A percentile compares a stretch with the other conserved stretches of the same genome.
Evolutionary conservation across 2,888 invertebrate species (phyloP).

Genomic region (Eristalis arbustorum): DNA sequence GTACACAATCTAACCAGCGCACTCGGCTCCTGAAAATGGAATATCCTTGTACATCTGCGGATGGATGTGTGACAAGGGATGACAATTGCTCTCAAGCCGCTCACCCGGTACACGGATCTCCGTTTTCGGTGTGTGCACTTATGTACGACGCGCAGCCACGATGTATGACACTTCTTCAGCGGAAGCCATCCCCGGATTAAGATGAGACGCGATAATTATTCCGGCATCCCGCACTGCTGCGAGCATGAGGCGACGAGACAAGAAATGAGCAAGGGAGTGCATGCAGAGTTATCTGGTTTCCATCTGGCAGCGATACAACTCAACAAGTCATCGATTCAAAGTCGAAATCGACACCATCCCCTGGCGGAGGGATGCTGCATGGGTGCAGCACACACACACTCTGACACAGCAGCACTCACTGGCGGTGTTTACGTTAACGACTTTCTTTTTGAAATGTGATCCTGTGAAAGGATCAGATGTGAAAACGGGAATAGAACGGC

Average conservation of each 20-base stretch:
- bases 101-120: neutral
- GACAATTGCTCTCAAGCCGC: constrained; percentile 9
- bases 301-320: constrained; percentile 20
- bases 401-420: constrained; percentile 16
- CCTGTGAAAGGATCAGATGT: constrained; percentile 45
- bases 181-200: neutral
- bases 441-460: constrained; percentile 58
- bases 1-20: constrained; percentile 31
- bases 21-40: constrained; percentile 38
- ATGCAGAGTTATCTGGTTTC: constrained; percentile 46
- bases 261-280: neutral
- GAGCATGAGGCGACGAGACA: neutral
- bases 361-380: constrained; percentile 20
- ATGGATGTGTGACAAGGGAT: constrained; percentile 8
- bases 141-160: neutral
- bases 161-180: neutral
- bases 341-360: neutral
- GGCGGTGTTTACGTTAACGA: constrained; percentile 51
- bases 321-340: constrained; percentile 42
- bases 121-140: neutral
- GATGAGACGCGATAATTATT: constrained; percentile 5
- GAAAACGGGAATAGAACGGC: neutral
- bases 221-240: neutral
- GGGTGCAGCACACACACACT: neutral
- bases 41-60: constrained; percentile 41